Percentiles rank a stretch among this genome's conserved stretches.
Evolutionary conservation across 1,140 invertebrate species (phyloP).

Genomic region (Drosophila mayri): DNA sequence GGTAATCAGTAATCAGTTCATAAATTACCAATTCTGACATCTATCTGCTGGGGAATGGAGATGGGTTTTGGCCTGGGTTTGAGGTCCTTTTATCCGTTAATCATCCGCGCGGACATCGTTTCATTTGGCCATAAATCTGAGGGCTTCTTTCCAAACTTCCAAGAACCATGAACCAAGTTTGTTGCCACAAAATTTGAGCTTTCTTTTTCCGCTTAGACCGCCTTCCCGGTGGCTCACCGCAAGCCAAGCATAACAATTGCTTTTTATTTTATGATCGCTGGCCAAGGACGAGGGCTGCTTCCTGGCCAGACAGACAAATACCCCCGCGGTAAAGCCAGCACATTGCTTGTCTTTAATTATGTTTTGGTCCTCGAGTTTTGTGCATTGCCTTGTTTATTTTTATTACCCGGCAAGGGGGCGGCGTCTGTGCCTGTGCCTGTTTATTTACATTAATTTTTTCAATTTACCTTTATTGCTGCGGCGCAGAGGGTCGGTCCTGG

Average conservation of each 20-base stretch:
- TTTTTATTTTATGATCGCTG: conserved; percentile 54
- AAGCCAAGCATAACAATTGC: conserved; percentile 58
- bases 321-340: conserved; percentile 13
- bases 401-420: conserved; percentile 62
- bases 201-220: conserved; percentile 14
- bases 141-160: neutral
- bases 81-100: conserved; percentile 11
- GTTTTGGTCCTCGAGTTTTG: conserved; percentile 68
- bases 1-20: conserved; percentile 35
- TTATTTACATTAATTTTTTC: conserved; percentile 80
- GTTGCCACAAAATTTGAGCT: neutral
- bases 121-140: conserved; percentile 23
- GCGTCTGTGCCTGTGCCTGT: conserved; percentile 40
- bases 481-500: conserved; percentile 16
- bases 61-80: neutral
- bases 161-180: conserved; percentile 1
- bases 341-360: conserved; percentile 73
- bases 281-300: conserved; percentile 4
- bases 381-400: conserved; percentile 81
- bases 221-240: conserved; percentile 7
- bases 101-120: conserved; percentile 19
- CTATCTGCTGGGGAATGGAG: neutral
- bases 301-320: conserved; percentile 14
- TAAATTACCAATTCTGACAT: conserved; percentile 31
- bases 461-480: conserved; percentile 76